phyloP scores from a whole-genome alignment of 2,888 invertebrate species.

The Drosophila subquinaria region DNA sequence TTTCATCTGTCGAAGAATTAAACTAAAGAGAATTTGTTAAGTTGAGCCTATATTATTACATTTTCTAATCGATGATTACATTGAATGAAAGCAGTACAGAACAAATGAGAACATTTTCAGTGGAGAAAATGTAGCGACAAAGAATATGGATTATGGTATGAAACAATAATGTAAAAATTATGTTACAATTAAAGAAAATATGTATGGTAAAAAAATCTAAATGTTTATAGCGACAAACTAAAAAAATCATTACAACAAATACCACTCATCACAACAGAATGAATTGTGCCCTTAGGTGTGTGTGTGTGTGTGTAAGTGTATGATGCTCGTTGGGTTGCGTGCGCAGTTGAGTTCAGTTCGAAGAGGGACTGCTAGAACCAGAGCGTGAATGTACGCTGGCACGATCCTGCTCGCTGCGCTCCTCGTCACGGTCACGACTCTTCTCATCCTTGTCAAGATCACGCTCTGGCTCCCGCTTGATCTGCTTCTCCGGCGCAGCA shows the following conservation, averaged over 20 bases:
- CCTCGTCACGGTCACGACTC: slow-evolving; percentile 73
- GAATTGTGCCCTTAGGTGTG: slow-evolving; percentile 27
- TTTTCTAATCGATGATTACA: slow-evolving; percentile 70
- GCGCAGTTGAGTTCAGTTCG: slow-evolving; percentile 84
- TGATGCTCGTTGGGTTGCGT: slow-evolving; percentile 39
- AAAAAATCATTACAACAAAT: slow-evolving; percentile 48
- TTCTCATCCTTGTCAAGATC: slow-evolving; percentile 85
- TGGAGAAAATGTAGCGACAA: slow-evolving; percentile 31
- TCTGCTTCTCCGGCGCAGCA: slow-evolving; percentile 50
- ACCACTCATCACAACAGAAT: slow-evolving; percentile 16
- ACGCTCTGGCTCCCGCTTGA: slow-evolving; percentile 45
- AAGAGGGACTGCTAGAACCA: slow-evolving; percentile 93
- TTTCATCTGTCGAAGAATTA: slow-evolving; percentile 61
- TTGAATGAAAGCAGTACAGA: slow-evolving; percentile 43
- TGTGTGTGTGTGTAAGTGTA: slow-evolving; percentile 26
- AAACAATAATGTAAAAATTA: slow-evolving; percentile 70
- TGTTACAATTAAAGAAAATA: slow-evolving; percentile 68
- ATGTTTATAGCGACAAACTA: slow-evolving; percentile 66
- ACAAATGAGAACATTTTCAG: slow-evolving; percentile 43
- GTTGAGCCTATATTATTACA: slow-evolving; percentile 72
- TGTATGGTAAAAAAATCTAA: slow-evolving; percentile 50
- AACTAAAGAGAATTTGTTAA: slow-evolving; percentile 74
- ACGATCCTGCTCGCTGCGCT: slow-evolving; percentile 86
- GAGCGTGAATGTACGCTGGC: slow-evolving; percentile 91
- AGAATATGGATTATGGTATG: slow-evolving; percentile 38